These are phyloP conservation scores for Drosophila kohkoa DNA, from an alignment of 1,140 invertebrate genomes.

Conservation along the genomic window DNA sequence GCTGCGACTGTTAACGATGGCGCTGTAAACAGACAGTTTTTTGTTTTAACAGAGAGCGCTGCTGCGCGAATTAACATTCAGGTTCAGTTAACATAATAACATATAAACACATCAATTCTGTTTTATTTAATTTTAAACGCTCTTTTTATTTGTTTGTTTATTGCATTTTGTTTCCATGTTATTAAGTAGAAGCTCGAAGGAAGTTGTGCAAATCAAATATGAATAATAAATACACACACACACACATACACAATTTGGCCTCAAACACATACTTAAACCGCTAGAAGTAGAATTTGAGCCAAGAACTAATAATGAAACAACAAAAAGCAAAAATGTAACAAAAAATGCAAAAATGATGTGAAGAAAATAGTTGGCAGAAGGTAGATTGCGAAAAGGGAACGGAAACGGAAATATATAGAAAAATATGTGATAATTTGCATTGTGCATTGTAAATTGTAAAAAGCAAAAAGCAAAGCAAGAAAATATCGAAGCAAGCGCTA, in stretches of 20 bases:
- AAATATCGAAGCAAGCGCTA: slow-evolving; percentile 28
- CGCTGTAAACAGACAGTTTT: slow-evolving; percentile 34
- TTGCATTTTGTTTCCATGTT: slow-evolving; percentile 61
- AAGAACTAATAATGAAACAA: slow-evolving; percentile 9
- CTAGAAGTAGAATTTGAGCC: slow-evolving; percentile 71
- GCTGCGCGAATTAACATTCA: slow-evolving; percentile 57
- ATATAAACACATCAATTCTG: slow-evolving; percentile 4
- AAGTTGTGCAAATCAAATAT: slow-evolving; percentile 47
- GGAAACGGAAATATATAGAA: slow-evolving; percentile 58
- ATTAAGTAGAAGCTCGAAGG: slow-evolving; percentile 58
- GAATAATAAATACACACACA: slow-evolving; percentile 32
- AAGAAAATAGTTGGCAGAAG: slow-evolving; percentile 18
- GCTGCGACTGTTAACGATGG: slow-evolving; percentile 62
- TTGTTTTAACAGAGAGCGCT: slow-evolving; percentile 56
- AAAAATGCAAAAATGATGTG: slow-evolving; percentile 29
- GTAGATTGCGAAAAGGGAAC: slow-evolving; percentile 7
- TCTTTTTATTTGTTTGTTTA: slow-evolving; percentile 42
- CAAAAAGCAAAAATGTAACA: slow-evolving; percentile 15
- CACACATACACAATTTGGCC: slow-evolving; percentile 39
- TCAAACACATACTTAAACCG: slow-evolving; percentile 73
- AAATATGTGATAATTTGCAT: slow-evolving; percentile 84
- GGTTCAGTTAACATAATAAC: slow-evolving; percentile 29
- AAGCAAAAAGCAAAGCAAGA: slow-evolving; percentile 38
- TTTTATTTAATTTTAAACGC: slow-evolving; percentile 35
- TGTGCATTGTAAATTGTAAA: slow-evolving; percentile 84